phyloP scores from a whole-genome alignment of 2,113 vertebrate genomes.

The Trogon surrucura region DNA sequence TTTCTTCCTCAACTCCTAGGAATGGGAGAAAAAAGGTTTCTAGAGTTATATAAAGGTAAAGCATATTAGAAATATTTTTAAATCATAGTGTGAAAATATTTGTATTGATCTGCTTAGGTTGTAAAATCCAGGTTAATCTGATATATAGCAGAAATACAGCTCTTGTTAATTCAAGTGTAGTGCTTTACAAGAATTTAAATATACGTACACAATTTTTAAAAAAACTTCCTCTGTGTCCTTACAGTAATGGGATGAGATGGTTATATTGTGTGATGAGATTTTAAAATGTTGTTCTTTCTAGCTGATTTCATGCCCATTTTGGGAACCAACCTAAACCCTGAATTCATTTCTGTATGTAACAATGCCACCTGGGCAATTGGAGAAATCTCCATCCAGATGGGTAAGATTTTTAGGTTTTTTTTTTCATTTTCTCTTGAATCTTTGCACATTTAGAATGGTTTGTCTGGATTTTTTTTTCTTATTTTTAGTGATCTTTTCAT shows the following conservation, averaged over 20 bases:
- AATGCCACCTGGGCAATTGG: conserved; percentile 98
- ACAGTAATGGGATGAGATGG: neutral
- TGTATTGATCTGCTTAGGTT: neutral
- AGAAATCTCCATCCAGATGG: conserved; percentile 98
- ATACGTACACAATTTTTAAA: too few species aligned
- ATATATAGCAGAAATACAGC: neutral
- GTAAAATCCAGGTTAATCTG: neutral
- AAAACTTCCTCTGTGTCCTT: neutral
- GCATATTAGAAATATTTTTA: neutral
- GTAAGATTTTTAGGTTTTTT: conserved; percentile 75
- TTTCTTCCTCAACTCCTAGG: too few species aligned
- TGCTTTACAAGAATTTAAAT: neutral
- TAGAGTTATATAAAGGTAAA: neutral
- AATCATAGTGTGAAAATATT: neutral
- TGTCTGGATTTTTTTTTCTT: neutral
- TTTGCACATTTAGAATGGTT: neutral
- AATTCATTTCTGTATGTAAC: conserved; percentile 98
- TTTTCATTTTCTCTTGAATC: too few species aligned
- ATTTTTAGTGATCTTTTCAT: neutral
- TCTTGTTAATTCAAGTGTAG: neutral
- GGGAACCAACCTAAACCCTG: conserved; percentile 96
- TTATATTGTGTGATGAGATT: neutral
- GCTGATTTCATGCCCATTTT: conserved; percentile 98
- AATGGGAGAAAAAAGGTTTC: neutral
- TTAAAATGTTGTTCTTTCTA: conserved; percentile 72